These are phyloP conservation scores for Coremacera marginata DNA, from an alignment of 2,888 invertebrate genomes.

Conservation along the genomic window DNA sequence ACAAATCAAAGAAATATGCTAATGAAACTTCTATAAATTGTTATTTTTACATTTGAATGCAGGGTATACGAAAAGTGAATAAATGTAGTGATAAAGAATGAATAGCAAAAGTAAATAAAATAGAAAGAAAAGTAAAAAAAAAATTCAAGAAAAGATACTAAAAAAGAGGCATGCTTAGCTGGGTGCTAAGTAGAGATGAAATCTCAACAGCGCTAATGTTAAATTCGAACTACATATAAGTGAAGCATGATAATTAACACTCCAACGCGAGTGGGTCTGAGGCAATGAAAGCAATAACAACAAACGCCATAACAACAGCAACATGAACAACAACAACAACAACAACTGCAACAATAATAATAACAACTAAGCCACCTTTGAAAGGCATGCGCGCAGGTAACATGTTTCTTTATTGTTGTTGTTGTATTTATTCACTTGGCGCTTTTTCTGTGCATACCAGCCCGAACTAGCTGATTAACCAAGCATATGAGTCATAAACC, in stretches of 20 bases:
- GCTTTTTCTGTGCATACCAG: no score
- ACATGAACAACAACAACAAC: not conserved
- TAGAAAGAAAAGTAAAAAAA: not conserved
- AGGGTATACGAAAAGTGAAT: not conserved
- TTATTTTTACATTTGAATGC: not conserved
- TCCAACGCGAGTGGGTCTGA: not conserved
- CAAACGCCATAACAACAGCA: not conserved
- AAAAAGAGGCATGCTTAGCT: not conserved
- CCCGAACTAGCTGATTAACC: not conserved
- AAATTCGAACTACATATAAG: not conserved
- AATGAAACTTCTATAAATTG: not conserved
- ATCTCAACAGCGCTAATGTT: not conserved
- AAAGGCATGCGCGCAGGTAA: no score
- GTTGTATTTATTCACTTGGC: no score
- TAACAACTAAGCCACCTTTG: not conserved
- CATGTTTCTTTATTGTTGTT: no score
- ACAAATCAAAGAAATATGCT: not conserved
- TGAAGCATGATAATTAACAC: slow-evolving; percentile 17
- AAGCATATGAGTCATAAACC: not conserved
- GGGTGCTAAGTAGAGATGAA: not conserved
- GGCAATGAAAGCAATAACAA: not conserved
- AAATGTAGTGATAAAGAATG: not conserved
- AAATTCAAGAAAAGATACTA: not conserved
- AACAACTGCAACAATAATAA: not conserved
- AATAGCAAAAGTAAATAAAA: not conserved